These are phyloP conservation scores for Clanis bilineata DNA, from an alignment of 2,888 invertebrate species.

Conservation along the genomic window DNA sequence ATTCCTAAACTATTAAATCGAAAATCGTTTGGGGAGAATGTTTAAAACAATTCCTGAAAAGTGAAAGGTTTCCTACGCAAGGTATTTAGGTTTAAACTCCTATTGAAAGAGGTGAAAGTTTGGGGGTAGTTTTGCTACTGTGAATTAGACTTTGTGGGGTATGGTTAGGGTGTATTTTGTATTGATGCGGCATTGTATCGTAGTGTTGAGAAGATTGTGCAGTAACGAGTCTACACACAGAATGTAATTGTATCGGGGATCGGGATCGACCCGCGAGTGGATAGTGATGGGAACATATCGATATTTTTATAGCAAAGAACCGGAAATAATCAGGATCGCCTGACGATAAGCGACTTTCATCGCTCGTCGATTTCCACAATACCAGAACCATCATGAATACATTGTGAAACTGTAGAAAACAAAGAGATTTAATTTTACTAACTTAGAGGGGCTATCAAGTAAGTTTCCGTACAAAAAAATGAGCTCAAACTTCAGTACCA, in stretches of 20 bases:
- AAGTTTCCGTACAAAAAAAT: too few species aligned
- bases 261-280: constrained; percentile 59
- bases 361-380: too few species aligned
- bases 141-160: constrained; percentile 43
- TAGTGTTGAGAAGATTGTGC: constrained; percentile 75
- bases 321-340: constrained; percentile 25
- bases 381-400: too few species aligned
- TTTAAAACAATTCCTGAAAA: constrained; percentile 78
- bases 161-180: constrained; percentile 46
- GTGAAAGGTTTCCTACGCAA: constrained; percentile 80
- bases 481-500: too few species aligned
- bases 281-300: constrained; percentile 55
- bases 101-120: constrained; percentile 82
- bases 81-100: constrained; percentile 81
- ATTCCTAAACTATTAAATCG: constrained; percentile 40
- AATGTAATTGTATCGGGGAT: constrained; percentile 80
- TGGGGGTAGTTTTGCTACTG: constrained; percentile 44
- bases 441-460: too few species aligned
- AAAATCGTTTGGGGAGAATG: constrained; percentile 38
- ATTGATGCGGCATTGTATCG: constrained; percentile 31
- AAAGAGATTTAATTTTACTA: too few species aligned
- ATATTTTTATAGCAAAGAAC: constrained; percentile 27
- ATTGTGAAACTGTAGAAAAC: too few species aligned
- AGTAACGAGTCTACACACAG: constrained; percentile 77
- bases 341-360: too few species aligned